Conservation (phyloP, 2,888 invertebrate species). For the Cerastis rubricosa region DNA sequence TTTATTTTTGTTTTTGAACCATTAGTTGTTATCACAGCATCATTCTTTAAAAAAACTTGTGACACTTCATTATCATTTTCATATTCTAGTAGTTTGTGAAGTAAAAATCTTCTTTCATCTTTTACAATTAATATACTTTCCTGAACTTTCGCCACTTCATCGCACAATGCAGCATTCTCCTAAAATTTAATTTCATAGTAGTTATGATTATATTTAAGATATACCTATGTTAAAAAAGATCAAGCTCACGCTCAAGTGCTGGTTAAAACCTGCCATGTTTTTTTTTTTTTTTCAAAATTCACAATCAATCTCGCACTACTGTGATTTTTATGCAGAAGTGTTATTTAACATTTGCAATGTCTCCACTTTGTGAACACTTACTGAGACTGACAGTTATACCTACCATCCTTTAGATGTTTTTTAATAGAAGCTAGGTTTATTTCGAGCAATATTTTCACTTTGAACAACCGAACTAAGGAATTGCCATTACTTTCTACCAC, state of each 20-base stretch:
- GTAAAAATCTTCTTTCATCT: slow-evolving; percentile 95
- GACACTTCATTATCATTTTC: slow-evolving; percentile 87
- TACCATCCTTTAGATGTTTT: neutral
- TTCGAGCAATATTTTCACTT: neutral
- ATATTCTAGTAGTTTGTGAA: slow-evolving; percentile 94
- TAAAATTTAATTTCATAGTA: slow-evolving; percentile 72
- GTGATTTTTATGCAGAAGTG: neutral
- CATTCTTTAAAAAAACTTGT: slow-evolving; percentile 74
- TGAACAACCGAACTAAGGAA: neutral
- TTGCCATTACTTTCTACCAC: neutral
- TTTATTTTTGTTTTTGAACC: slow-evolving; percentile 80
- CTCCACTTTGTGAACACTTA: neutral
- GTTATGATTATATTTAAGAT: neutral
- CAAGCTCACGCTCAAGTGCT: neutral
- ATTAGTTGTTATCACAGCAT: slow-evolving; percentile 73
- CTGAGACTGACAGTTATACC: neutral
- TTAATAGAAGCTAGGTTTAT: neutral
- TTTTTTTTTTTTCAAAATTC: neutral
- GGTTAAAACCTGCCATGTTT: neutral
- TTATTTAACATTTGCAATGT: neutral
- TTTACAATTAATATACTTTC: slow-evolving; percentile 95
- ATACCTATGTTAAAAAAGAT: neutral
- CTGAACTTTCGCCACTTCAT: slow-evolving; percentile 96
- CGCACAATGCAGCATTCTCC: slow-evolving; percentile 97
- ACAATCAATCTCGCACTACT: neutral